Evolutionary conservation across 2,797 vertebrate species (phyloP), one percentile per base, ranked within the genome.

Genomic region (Catamblyrhynchus diadema): DNA sequence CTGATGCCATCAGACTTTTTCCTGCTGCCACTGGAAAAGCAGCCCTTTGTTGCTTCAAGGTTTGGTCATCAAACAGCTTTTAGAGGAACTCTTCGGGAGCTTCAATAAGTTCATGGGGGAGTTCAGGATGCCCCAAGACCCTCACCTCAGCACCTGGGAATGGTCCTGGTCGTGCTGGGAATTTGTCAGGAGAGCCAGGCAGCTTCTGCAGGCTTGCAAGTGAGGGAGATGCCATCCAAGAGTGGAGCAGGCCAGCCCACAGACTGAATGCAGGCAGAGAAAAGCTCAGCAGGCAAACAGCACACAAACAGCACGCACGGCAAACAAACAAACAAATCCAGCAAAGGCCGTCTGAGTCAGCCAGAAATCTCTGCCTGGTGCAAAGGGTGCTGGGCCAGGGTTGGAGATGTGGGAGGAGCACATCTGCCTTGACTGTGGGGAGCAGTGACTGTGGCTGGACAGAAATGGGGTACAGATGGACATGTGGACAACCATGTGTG

Each of bases 251-350:
- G 67, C 39, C 70, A 75, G 64, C 69, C 67, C 72, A 81, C 0
- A 0, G 89, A 24, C 69, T 86, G 80, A 95, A 62, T 50, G 48
- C 51, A 62, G 64, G 30, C 79, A 93, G 39, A 92, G 77, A 94
- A 96, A 92, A 94, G 91, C 95, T 97, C 97, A 96, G 96, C 96
- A 95, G 94, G 96, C 82, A 81, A 92, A 74, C 86, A 90, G 86
- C 93, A 89, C 70, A 64, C 88, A 93, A 93, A 86, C 57, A 94
- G 54, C 0, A 1, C 0, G 0, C 1, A 0, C 0, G 1, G 89
- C 86, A 96, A 97, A 94, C 91, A 97, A 96, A 96, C 90, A 97
- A 97, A 95, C 88, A 94, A 92, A 65, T 61, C 9, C n/a, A 94
- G 88, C 71, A 96, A 88, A 94, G 73, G 79, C 72, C 0, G 0